Base-by-base conservation (phyloP, 2,113 vertebrate genomes). In the cat (Felis catus) region DNA sequence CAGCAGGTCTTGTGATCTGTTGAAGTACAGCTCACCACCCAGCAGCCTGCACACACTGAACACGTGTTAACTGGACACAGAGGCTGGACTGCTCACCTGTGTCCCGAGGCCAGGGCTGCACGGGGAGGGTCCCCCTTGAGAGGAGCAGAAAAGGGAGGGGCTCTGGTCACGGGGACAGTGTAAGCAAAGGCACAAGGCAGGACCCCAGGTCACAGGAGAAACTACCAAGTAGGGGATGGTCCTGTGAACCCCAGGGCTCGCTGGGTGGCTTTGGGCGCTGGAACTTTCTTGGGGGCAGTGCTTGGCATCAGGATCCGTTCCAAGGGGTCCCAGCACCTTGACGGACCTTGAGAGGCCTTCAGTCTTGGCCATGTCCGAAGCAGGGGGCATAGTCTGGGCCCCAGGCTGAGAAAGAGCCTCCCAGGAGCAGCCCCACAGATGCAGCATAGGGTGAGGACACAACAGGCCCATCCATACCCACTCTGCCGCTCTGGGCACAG, bases 381-480 rank as follows among this genome's bases (percentile, higher is more conserved):
- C 41, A 86, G 27, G 29, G 13, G 2, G 3, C 1, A 12, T 29
- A 14, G 13, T 11, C 41, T 31, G 86, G 82, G 66, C 27, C 33
- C 15, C 33, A 61, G 4, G 2, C 5, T 2, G n/a, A 23, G 61
- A 21, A 65, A 45, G 31, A 53, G 6, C 5, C 71, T 76, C 53
- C 23, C 16, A 27, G 71, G 55, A 91, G 33, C 33, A 19, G 55
- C 45, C 74, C 41, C 27, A 9, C 73, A 78, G 55, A 4, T 16
- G 4, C 16, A 41, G 58, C 39, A 4, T 10, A 36, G 78, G n/a
- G 33, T 19, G 78, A 39, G 76, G 15, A 92, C 74, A 12, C 33
- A 41, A 15, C 61, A 1, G 36, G 36, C 14, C 29, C 14, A 33
- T 2, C 27, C 7, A 1, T 11, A 31, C 51, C 3, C 1, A 2